A percentile compares a stretch with the other conserved stretches of the same genome.
phyloP scores from a whole-genome alignment of 1,140 invertebrate species.

The Onthophagus taurus region DNA sequence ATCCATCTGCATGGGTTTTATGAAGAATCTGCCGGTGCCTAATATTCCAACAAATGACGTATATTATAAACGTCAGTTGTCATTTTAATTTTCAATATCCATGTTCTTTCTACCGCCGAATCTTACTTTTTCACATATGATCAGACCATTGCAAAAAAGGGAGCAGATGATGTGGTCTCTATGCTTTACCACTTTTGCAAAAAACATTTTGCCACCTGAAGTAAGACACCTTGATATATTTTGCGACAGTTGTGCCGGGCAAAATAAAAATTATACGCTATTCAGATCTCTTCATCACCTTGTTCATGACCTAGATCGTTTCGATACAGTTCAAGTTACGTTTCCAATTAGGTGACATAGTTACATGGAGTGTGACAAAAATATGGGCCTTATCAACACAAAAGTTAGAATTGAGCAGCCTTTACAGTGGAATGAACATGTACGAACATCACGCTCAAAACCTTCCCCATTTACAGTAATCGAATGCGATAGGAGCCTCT shows the following conservation, averaged over 20 bases:
- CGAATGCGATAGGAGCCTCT: slow-evolving; percentile 9
- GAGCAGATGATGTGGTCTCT: slow-evolving; percentile 20
- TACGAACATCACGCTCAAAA: no score
- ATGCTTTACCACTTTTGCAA: slow-evolving; percentile 11
- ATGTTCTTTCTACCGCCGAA: slow-evolving; percentile 18
- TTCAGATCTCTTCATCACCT: slow-evolving; percentile 19
- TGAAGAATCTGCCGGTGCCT: slow-evolving; percentile 15
- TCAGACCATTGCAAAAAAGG: slow-evolving; percentile 23
- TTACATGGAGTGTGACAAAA: no score
- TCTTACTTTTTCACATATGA: slow-evolving; percentile 22
- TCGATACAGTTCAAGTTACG: slow-evolving; percentile 9
- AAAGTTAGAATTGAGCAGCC: no score
- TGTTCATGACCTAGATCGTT: slow-evolving; percentile 7
- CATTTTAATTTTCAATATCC: slow-evolving; percentile 22
- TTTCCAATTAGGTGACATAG: no score
- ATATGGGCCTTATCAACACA: no score
- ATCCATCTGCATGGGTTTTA: slow-evolving; percentile 11
- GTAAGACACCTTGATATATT: slow-evolving; percentile 16
- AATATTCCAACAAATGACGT: slow-evolving; percentile 20
- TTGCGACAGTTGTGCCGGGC: slow-evolving; percentile 16
- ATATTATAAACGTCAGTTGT: slow-evolving; percentile 21
- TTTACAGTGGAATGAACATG: no score
- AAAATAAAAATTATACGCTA: slow-evolving; percentile 20
- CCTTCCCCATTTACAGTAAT: no score
- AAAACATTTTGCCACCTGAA: slow-evolving; percentile 1